Evolutionary conservation across 1,140 invertebrate species (phyloP).

Genomic region (Hyles euphorbiae): DNA sequence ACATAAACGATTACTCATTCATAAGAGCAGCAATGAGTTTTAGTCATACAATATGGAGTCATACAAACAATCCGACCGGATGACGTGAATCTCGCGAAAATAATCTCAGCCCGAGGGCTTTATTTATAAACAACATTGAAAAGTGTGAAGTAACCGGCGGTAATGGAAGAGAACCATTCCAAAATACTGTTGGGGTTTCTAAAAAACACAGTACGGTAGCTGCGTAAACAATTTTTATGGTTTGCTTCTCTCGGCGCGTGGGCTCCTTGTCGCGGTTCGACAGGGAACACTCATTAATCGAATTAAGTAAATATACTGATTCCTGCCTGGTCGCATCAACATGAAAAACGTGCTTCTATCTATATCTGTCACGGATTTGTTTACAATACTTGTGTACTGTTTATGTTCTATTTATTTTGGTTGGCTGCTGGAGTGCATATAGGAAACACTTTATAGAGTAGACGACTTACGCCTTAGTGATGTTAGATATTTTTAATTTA

Average conservation of each 20-base stretch:
- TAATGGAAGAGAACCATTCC: conserved; percentile 29
- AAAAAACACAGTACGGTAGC: conserved; percentile 12
- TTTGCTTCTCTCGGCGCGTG: conserved; percentile 4
- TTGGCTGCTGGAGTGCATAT: too few relatives aligned
- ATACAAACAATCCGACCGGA: conserved; percentile 49
- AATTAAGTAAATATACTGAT: conserved; percentile 2
- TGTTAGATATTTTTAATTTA: too few relatives aligned
- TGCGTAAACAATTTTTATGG: conserved; percentile 19
- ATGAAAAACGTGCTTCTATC: too few relatives aligned
- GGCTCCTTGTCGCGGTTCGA: background rate
- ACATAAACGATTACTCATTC: conserved; percentile 39
- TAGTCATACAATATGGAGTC: conserved; percentile 55
- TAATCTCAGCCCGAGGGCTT: conserved; percentile 37
- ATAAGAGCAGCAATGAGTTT: conserved; percentile 37
- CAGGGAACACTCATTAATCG: conserved; percentile 7
- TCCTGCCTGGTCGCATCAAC: too few relatives aligned
- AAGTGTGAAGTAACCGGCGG: conserved; percentile 32
- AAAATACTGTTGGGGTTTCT: conserved; percentile 16
- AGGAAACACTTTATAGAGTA: too few relatives aligned
- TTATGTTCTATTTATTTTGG: too few relatives aligned
- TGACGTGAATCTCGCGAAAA: conserved; percentile 59
- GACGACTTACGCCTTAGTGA: too few relatives aligned
- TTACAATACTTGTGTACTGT: too few relatives aligned
- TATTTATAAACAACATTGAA: conserved; percentile 41
- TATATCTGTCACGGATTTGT: too few relatives aligned